Base-by-base conservation (phyloP, 2,888 invertebrate genomes). In the Aspidapion aeneum region DNA sequence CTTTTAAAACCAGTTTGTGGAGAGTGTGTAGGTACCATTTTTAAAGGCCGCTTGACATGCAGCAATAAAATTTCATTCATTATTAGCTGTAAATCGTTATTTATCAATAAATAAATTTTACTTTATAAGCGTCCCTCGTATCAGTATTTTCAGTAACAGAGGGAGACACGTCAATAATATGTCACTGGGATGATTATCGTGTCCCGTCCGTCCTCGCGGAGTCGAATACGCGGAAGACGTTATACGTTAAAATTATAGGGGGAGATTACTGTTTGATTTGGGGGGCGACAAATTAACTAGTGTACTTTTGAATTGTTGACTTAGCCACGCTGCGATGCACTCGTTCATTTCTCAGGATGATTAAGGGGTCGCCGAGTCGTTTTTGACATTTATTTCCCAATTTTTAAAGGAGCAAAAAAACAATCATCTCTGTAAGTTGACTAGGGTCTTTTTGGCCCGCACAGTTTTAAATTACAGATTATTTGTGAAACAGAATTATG, bases 221-320 rank as follows among this genome's bases (percentile, higher is more conserved):
- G 35, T 35, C 35, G 35, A 7, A 35, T 35, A 35, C 35, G 35
- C 35, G 35, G 35, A 35, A 35, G 35, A 35, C 35, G 35, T n/a
- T n/a, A n/a, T n/a, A 12, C 35, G 35, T 35, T 35, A 35, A 12
- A 12, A 7, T 35, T 35, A 35, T 3, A 35, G 35, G 35, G 35
- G 35, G 35, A 35, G 35, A 35, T 52, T 52, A 52, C n/a, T 52
- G 52, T 52, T 52, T 52, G 52, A 19, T 17, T 52, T 52, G 52
- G 52, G 52, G 19, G 52, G 52, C 18, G 52, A 19, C 17, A 52
- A 52, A 52, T 52, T 52, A 52, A 52, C 52, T 52, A 18, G 52
- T 52, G 52, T 52, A 19, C 35, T 35, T 52, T 19, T 52, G 52
- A 19, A 19, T 19, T 52, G 52, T 52, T 52, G 52, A 52, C 19